A percentile compares a stretch with the other conserved stretches of the same genome.
These are phyloP conservation scores for Ptilonorhynchus violaceus DNA, from an alignment of 2,113 vertebrate species.

Conservation along the genomic window DNA sequence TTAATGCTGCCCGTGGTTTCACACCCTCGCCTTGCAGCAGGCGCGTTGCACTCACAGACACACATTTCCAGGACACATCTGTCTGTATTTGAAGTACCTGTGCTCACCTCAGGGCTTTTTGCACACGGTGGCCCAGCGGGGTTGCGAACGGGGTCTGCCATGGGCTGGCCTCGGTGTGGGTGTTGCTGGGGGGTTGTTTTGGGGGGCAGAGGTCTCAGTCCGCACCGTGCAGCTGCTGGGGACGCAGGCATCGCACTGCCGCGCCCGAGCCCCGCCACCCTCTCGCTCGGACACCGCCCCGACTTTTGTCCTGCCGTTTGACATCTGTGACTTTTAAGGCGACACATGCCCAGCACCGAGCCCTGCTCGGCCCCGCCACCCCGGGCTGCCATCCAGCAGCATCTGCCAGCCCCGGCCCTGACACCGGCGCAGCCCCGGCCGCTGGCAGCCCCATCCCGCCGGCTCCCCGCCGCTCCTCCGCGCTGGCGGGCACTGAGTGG, in stretches of 20 bases:
- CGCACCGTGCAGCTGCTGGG: accelerated
- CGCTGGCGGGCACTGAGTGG: conserved; percentile 53
- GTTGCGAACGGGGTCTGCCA: accelerated
- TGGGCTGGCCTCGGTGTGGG: accelerated
- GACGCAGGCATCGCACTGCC: accelerated
- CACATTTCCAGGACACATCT: accelerated
- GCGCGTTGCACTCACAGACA: accelerated
- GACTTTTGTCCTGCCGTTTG: conserved; percentile 27
- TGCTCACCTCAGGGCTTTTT: accelerated
- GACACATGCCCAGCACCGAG: background rate
- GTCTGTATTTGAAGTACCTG: background rate
- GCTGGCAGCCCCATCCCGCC: background rate
- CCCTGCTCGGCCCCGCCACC: background rate
- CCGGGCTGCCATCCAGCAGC: background rate
- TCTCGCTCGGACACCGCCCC: background rate
- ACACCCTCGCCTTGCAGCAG: background rate
- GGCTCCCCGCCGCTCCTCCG: conserved; percentile 69
- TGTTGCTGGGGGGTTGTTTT: accelerated
- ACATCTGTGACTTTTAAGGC: conserved; percentile 37
- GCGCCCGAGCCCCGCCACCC: background rate
- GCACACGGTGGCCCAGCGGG: accelerated
- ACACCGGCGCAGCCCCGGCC: background rate
- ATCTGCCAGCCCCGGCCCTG: background rate
- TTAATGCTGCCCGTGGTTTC: accelerated
- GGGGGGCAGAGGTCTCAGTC: background rate